Evolutionary conservation across 1,140 invertebrate species (phyloP), one percentile per base, ranked within the genome.

Genomic region (Apis florea): DNA sequence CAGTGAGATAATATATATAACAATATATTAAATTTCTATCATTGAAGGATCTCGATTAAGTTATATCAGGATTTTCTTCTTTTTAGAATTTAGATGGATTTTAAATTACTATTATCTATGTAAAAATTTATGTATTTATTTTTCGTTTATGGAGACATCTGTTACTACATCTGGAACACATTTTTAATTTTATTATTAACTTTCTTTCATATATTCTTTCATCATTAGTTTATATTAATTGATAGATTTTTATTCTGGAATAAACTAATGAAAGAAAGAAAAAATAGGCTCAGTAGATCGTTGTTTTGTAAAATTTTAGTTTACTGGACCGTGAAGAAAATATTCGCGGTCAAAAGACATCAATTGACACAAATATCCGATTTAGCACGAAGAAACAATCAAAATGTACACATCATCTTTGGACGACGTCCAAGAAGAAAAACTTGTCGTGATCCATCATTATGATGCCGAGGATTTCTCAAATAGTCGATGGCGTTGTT

Each of bases 321-420:
- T 59, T 61, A 58, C 2, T 47, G 31, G 56, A 59, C 70, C 70
- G 31, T 59, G 40, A 73, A 58, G 56, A 58, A 10, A n/a, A 51
- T 10, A 51, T 19, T 67, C 40, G 17, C 31, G 64, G 64, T 67
- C 64, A 64, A 64, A 31, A 47, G 19, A 67, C 49, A 70, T 15
- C 47, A 12, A 70, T 53, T 24, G 68, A 49, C 31, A 59, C 56
- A 47, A 73, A 73, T 59, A 73, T 47, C 21, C 40, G 40, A 61
- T 73, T 59, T 72, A 72, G 31, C 53, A 24, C 66, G 21, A 21
- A 67, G 21, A n/a, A 12, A n/a, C 31, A 59, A 21, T 47, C 17
- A 26, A 71, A 71, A 58, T 54, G 49, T 51, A 58, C 70, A 26
- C 40, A 73, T 73, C 70, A 73, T 73, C 31, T 26, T 73, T 73